phyloP scores from a whole-genome alignment of 2,888 invertebrate genomes.

The Hirtodrosophila histrioides region DNA sequence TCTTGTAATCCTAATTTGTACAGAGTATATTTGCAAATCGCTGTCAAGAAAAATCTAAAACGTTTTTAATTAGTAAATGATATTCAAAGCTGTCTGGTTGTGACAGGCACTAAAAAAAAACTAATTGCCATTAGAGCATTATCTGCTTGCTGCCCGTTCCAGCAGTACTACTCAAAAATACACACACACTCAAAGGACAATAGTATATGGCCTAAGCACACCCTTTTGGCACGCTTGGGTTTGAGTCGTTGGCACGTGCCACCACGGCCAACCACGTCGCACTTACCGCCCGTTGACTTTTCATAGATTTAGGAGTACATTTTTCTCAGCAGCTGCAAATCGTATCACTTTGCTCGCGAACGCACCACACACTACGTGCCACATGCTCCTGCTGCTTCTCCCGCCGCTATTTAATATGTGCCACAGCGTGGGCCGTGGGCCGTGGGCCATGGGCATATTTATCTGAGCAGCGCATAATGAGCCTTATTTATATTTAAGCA shows the following conservation, averaged over 20 bases:
- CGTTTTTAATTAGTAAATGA: constrained; percentile 45
- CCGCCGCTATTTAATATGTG: constrained; percentile 37
- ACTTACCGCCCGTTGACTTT: constrained; percentile 61
- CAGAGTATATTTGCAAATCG: constrained; percentile 41
- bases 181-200: neutral
- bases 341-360: constrained; percentile 47
- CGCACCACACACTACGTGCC: constrained; percentile 42
- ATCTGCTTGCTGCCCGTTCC: constrained; percentile 17
- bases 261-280: constrained; percentile 53
- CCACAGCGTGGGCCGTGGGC: constrained; percentile 25
- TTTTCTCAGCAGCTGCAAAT: constrained; percentile 60
- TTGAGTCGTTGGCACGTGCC: constrained; percentile 53
- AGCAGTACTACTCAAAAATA: constrained; percentile 9
- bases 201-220: constrained; percentile 19
- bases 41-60: constrained; percentile 33
- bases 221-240: constrained; percentile 17
- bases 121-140: constrained; percentile 48
- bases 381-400: constrained; percentile 29
- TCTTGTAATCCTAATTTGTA: neutral
- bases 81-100: constrained; percentile 49
- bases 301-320: constrained; percentile 75
- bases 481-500: constrained; percentile 69
- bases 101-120: constrained; percentile 46
- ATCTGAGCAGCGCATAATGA: constrained; percentile 64
- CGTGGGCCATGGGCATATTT: constrained; percentile 49